Evolutionary conservation across 2,888 invertebrate genomes (phyloP), one percentile per base, ranked within the genome.

Genomic region (Charanyca ferruginea): DNA sequence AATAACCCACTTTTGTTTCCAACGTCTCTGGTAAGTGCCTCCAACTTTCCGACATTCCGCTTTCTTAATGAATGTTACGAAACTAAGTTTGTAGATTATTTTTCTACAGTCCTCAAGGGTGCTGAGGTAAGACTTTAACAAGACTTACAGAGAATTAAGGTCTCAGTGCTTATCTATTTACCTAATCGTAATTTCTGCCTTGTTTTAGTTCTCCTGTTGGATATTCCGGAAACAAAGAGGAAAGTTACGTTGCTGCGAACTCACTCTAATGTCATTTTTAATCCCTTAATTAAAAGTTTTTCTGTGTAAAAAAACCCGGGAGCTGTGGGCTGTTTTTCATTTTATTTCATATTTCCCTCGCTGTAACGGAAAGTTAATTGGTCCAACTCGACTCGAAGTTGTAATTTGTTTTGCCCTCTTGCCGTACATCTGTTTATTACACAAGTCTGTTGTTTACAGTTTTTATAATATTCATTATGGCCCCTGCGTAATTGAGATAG

Each of bases 201-300:
- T 68, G 75, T 84, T 79, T 77, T 79, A 85, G 85, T 83, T 87
- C 86, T 89, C 87, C 87, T 85, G 78, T 76, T 73, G 70, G 85
- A 87, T 84, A 87, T 84, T 79, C 80, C 58, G 77, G 79, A 84
- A 90, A 94, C 91, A 93, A 93, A 90, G 86, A 87, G 76, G 76
- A 90, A 92, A 92, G 90, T 91, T 91, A 90, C 90, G 90, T 90
- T 92, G 91, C 91, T 90, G 85, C 90, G 82, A 93, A 90, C 93
- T 92, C 90, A 85, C 88, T 93, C 87, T 93, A 93, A 94, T 95
- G 94, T 93, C 94, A 94, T 94, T 94, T 95, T 94, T 94, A 94
- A 94, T 94, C 93, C 94, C 93, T 94, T 95, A 94, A 94, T 95
- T 95, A 95, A 95, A 95, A 95, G 93, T 95, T 95, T 90, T 83